Percentiles rank a stretch among this genome's conserved stretches.
Evolutionary conservation across 2,797 vertebrate species (phyloP).

Genomic region (Tangara arthus): DNA sequence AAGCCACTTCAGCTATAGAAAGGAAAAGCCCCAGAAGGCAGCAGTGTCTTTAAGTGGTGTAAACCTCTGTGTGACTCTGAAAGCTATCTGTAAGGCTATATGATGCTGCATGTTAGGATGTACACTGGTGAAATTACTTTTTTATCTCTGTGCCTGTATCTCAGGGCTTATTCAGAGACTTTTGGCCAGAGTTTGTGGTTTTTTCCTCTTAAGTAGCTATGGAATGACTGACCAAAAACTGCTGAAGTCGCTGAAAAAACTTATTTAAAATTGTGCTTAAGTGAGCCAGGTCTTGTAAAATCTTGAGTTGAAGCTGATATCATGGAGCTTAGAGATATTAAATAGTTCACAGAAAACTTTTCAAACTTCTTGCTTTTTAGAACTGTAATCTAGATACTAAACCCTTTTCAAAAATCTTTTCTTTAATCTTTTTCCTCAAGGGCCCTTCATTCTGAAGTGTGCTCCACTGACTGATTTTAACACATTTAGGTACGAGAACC

Average conservation of each 20-base stretch:
- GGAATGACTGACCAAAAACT: not conserved
- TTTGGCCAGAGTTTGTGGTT: not conserved
- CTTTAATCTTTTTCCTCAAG: not conserved
- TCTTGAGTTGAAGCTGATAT: not conserved
- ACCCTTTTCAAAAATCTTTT: accelerated
- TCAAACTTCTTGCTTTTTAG: not conserved
- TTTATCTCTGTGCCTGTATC: not conserved
- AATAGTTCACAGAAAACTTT: not conserved
- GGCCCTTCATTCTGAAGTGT: not conserved
- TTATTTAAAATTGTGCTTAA: not conserved
- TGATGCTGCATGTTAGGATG: not conserved
- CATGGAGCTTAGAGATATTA: not conserved
- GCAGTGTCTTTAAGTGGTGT: not conserved
- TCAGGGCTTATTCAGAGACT: not conserved
- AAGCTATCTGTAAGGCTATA: not conserved
- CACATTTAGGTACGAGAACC: not conserved
- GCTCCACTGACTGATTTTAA: not conserved
- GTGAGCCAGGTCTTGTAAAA: not conserved
- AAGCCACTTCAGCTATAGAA: not conserved
- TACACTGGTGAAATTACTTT: not conserved
- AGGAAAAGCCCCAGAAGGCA: not conserved
- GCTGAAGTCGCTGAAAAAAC: not conserved
- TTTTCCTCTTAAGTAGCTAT: not conserved
- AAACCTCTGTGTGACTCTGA: not conserved
- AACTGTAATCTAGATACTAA: not conserved